A percentile compares a stretch with the other conserved stretches of the same genome.
Conservation (phyloP, 2,888 invertebrate species). For the Athrips mouffetella region DNA sequence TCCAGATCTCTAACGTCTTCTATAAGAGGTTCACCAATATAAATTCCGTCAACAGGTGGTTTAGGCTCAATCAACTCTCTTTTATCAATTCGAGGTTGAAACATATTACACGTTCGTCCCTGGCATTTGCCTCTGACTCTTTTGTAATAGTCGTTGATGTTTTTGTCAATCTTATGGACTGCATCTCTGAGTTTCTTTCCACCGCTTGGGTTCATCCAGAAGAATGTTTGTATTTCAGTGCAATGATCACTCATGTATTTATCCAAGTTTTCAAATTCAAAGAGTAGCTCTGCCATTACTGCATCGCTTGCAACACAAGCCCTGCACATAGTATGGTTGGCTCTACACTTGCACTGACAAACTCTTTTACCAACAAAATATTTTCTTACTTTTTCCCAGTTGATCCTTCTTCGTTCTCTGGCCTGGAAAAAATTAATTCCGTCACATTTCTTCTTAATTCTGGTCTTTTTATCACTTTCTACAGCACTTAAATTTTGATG, state of each 20-base stretch:
- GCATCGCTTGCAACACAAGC: slow-evolving; percentile 58
- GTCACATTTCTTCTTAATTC: slow-evolving; percentile 3
- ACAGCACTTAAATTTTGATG: slow-evolving; percentile 32
- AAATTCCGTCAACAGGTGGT: slow-evolving; percentile 14
- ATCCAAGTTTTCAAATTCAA: slow-evolving; percentile 56
- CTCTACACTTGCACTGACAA: slow-evolving; percentile 52
- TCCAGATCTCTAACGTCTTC: slow-evolving; percentile 31
- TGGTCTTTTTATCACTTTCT: slow-evolving; percentile 14
- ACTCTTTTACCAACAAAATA: slow-evolving; percentile 51
- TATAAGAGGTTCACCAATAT: slow-evolving; percentile 21
- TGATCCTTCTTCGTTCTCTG: slow-evolving; percentile 30
- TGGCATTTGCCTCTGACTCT: slow-evolving; percentile 56
- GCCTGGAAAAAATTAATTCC: neutral
- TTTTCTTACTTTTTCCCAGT: slow-evolving; percentile 45
- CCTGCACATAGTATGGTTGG: slow-evolving; percentile 52
- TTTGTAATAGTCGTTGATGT: slow-evolving; percentile 54
- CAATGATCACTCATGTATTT: slow-evolving; percentile 59
- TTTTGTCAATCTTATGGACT: slow-evolving; percentile 50
- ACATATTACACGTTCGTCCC: slow-evolving; percentile 49
- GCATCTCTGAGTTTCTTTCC: slow-evolving; percentile 53
- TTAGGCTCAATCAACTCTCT: slow-evolving; percentile 25
- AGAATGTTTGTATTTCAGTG: slow-evolving; percentile 62
- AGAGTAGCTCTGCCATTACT: slow-evolving; percentile 56
- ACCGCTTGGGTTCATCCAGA: slow-evolving; percentile 57
- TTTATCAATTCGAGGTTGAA: slow-evolving; percentile 48